phyloP scores from a whole-genome alignment of 2,797 vertebrate species.

The Otolemur crassicaudatus region DNA sequence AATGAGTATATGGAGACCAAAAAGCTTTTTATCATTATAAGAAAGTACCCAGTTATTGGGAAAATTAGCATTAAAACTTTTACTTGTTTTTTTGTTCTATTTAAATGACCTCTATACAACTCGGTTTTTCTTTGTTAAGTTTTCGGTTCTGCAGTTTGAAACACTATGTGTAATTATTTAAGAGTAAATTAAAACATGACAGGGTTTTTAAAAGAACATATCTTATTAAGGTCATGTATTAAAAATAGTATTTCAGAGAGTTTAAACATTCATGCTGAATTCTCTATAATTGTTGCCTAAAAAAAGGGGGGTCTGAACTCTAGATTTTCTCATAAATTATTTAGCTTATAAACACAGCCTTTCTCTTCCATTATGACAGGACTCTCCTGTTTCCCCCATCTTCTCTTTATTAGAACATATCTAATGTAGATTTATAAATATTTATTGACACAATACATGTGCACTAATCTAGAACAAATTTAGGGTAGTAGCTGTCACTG shows the following conservation, averaged over 20 bases:
- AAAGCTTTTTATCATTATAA: conserved; percentile 26
- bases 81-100: conserved; percentile 55
- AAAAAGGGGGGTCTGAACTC: neutral
- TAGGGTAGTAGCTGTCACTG: neutral
- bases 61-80: conserved; percentile 31
- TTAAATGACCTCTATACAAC: conserved; percentile 60
- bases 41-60: neutral
- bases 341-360: neutral
- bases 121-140: conserved; percentile 38
- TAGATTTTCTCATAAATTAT: neutral
- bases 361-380: neutral
- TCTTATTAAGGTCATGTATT: conserved; percentile 56
- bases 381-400: too few species aligned
- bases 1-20: conserved; percentile 67
- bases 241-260: conserved; percentile 62
- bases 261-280: neutral
- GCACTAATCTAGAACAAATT: neutral
- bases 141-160: conserved; percentile 59
- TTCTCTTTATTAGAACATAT: neutral
- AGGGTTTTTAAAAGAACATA: conserved; percentile 51
- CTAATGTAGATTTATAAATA: neutral
- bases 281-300: neutral
- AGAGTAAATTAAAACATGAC: conserved; percentile 64
- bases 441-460: neutral
- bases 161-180: conserved; percentile 51